Conservation (phyloP, 2,113 vertebrate genomes). For the Myotis davidii region DNA sequence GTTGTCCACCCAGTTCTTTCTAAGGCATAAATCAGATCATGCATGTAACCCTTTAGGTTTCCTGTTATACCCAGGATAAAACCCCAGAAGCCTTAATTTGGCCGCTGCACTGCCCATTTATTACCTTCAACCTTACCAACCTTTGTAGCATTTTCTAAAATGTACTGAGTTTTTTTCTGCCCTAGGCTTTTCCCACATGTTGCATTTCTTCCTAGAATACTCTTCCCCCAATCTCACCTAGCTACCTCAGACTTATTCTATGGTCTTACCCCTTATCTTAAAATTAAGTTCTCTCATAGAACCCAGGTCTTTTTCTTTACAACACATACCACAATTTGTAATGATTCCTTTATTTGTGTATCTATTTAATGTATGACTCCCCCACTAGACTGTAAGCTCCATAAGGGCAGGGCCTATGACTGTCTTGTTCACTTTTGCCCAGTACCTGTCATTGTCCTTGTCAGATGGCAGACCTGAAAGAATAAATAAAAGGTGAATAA, state of each 20-base stretch:
- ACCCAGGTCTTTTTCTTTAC: conserved; percentile 15
- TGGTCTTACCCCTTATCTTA: not conserved
- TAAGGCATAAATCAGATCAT: not conserved
- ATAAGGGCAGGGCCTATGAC: not conserved
- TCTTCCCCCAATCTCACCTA: not conserved
- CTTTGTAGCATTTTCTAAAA: not conserved
- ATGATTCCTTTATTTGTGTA: not conserved
- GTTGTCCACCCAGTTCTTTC: not conserved
- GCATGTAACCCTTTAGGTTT: not conserved
- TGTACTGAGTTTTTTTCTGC: not conserved
- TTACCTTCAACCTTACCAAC: not conserved
- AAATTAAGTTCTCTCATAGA: not conserved
- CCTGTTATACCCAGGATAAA: not conserved
- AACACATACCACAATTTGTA: not conserved
- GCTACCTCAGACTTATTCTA: not conserved
- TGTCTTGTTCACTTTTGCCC: not conserved
- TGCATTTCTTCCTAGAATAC: not conserved
- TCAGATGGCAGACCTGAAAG: not conserved
- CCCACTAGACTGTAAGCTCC: not conserved
- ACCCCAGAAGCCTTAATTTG: not conserved
- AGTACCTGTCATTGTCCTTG: not conserved
- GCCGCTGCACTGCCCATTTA: not conserved
- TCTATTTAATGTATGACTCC: not conserved
- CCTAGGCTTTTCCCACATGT: not conserved
- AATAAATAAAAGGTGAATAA: not conserved